Evolutionary conservation across 64 coral and sea anemone species (phyloP), one percentile per base, ranked within the genome.

Genomic region (Stichodactyla mertensii): DNA sequence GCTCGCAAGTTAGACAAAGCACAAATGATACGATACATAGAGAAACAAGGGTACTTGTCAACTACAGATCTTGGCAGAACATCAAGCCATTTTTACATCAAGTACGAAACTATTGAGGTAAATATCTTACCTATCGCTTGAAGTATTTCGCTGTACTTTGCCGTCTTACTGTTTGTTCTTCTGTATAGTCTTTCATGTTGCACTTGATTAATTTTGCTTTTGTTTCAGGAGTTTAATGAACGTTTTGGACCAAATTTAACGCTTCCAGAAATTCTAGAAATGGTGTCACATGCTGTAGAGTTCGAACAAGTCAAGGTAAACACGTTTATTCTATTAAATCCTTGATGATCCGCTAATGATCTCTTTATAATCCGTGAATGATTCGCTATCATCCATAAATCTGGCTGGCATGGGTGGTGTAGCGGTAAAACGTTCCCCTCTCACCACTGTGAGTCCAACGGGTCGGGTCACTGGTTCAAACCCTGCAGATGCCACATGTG

Each of bases 221-320:
- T 14, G 52, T 26, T 60, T 5, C 18, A 92, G 93, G 84, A 78
- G 36, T 98, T 98, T 26, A 98, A 98, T 59, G 95, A 94, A 77
- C 86, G 79, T 82, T 91, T 93, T 66, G 90, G 89, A 61, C 52
- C 57, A 14, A 55, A 94, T 27, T 80, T 98, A 87, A 64, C 89
- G 23, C 83, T 93, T 9, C 85, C 84, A 22, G 92, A 94, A 51
- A 80, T 98, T 56, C 77, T 98, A 10, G 89, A 90, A 52, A 98
- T 98, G 92, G 19, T 98, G 67, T 96, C 97, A 26, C 88, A 92
- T 80, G 83, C 92, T 6, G 85, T 87, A 86, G 92, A 99, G 57
- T 98, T 98, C 87, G 95, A 98, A 83, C 95, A 98, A 94, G 87
- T 98, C 11, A 98, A 98, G 89, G 95, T 98, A 55, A 90, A 62